phyloP scores from a whole-genome alignment of 1,140 invertebrate species.

The Epicauta chinensis region DNA sequence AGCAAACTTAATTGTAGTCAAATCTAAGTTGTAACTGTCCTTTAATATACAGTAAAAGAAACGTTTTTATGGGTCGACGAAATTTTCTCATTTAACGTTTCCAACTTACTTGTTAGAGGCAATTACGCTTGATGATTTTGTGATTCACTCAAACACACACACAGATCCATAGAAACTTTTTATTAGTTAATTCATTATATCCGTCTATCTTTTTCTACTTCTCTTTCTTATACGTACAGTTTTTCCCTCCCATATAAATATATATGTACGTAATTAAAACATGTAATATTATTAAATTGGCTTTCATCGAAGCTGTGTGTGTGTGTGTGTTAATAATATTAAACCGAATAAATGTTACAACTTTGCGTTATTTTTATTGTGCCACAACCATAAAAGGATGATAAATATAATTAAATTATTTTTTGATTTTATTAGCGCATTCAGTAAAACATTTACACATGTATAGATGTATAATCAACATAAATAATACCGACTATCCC shows the following conservation, averaged over 20 bases:
- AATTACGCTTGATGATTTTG: conserved; percentile 36
- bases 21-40: too few species aligned
- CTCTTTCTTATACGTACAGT: conserved; percentile 12
- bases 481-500: too few species aligned
- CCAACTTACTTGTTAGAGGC: conserved; percentile 5
- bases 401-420: conserved; percentile 33
- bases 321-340: too few species aligned
- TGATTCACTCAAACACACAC: conserved; percentile 28
- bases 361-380: conserved; percentile 13
- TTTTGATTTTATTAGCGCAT: conserved; percentile 32
- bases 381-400: conserved; percentile 25
- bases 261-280: too few species aligned
- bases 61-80: conserved; percentile 22
- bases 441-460: not conserved
- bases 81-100: conserved; percentile 25
- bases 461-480: not conserved
- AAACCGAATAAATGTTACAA: too few species aligned
- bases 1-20: too few species aligned
- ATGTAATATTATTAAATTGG: too few species aligned
- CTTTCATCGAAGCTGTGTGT: too few species aligned
- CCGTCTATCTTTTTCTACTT: conserved; percentile 23
- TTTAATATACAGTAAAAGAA: too few species aligned
- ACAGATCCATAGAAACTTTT: conserved; percentile 21
- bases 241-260: conserved; percentile 6
- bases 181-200: conserved; percentile 34